Evolutionary conservation across 2,888 invertebrate genomes (phyloP), one percentile per base, ranked within the genome.

Genomic region (Lobophora halterata): DNA sequence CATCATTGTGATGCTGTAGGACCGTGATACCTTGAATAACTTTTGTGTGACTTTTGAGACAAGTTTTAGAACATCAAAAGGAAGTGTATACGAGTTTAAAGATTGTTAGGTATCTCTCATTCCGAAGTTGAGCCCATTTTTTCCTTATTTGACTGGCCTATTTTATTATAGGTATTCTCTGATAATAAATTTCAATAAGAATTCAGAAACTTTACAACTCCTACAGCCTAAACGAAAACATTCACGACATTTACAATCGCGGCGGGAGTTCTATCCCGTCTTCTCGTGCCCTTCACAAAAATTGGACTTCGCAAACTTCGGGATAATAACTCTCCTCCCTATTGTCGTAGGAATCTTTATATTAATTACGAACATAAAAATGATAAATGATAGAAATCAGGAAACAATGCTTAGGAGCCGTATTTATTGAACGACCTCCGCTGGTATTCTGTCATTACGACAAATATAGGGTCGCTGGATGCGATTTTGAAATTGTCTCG

Each of bases 341-440:
- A 71, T 71, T 72, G 74, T 77, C 74, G 67, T 67, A 64, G 66
- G 70, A 71, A 74, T 79, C 79, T 76, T 78, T 75, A 76, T 85
- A 86, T 85, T 86, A 86, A 85, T 86, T 83, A 79, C 79, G 60
- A 69, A 71, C 72, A 82, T 86, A 85, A 85, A 85, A 82, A 79
- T 85, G 82, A 86, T 83, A 79, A 80, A 85, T 79, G 79, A 64
- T 52, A 49, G 58, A 68, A 73, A 79, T 82, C 75, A 74, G 73
- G 75, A 79, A 79, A 85, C 82, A 83, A 82, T 79, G 75, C 71
- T 62, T 57, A 59, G 71, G 65, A 68, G 62, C 65, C 66, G 70
- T 76, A 80, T 83, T 83, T 83, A 83, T 85, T 30, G 17, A 36
- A 30, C 23, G 23, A 20, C 20, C 29, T 17, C 3, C 11, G 6